Base-by-base conservation (phyloP, 2,888 invertebrate genomes). In the Mesorhabditis sp. region DNA sequence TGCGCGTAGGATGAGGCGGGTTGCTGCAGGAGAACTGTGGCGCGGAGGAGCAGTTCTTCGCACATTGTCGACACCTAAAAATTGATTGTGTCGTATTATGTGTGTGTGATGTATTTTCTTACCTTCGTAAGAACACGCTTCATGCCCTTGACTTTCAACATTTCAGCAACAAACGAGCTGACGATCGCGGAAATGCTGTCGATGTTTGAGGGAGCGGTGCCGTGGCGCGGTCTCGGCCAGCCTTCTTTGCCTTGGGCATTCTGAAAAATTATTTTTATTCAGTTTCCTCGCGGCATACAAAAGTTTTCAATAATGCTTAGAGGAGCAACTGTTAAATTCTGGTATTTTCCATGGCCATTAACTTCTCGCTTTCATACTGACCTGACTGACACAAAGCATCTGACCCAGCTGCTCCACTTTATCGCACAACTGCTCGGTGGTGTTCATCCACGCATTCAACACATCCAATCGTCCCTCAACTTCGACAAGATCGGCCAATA, bases 401-500 rank as follows among this genome's bases (percentile, higher is more conserved):
- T 50, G 82, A n/a, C 87, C 86, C 70, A 89, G 80, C 73, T 92
- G 91, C 73, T 91, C 88, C 76, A 95, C 87, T 87, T 92, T 93
- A 68, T 93, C 89, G 67, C 92, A 90, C 86, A 94, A 91, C 86
- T 93, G 92, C 79, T 90, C 90, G 0, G 92, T 92, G 86, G 92
- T 91, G 87, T 95, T 95, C 86, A 92, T 92, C 94, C 95, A 95
- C 4, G 94, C 88, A 83, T 92, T 93, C 90, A 95, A 91, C 10
- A 79, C 68, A 7, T 66, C 70, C 13, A 80, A 58, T 42, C 73
- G 67, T 4, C 75, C 72, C 43, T 66, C 45, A n/a, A 69, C 15
- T 10, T 13, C n/a, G 7, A 13, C 58, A 10, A 50, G 7, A 10
- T 41, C 7, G 7, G 15, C 64, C 28, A 28, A 2, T 28, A 28